Conservation (phyloP, 2,797 vertebrate genomes). For the Sus cebifrons region DNA sequence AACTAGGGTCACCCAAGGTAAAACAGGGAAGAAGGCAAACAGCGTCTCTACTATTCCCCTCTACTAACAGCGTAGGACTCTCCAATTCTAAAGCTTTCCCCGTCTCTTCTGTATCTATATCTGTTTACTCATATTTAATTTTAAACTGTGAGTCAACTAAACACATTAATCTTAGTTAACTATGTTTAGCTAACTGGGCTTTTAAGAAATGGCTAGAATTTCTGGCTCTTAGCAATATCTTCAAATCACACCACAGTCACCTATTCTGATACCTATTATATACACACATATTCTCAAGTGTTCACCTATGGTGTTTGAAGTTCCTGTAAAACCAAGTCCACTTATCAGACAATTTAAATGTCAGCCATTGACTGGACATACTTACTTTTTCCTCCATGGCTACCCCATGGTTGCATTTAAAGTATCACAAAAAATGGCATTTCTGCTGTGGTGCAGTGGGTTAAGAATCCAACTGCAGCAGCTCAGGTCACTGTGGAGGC, state of each 20-base stretch:
- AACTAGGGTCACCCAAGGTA: slow-evolving; percentile 29
- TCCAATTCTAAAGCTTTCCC: slow-evolving; percentile 11
- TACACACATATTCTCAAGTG: slow-evolving; percentile 12
- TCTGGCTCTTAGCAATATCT: slow-evolving; percentile 7
- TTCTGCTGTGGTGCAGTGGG: too few relatives aligned
- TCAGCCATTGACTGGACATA: neutral
- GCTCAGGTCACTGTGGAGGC: too few relatives aligned
- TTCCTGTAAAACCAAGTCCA: slow-evolving; percentile 23
- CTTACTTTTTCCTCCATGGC: slow-evolving; percentile 19
- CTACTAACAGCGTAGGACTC: neutral
- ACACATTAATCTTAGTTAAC: slow-evolving; percentile 56
- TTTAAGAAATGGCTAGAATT: slow-evolving; percentile 53
- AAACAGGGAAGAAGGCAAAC: slow-evolving; percentile 10
- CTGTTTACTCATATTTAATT: slow-evolving; percentile 45
- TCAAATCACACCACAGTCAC: slow-evolving; percentile 43
- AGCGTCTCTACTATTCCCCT: neutral
- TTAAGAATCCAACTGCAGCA: too few relatives aligned
- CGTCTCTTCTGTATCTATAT: neutral
- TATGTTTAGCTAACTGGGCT: neutral
- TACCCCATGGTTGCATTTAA: neutral
- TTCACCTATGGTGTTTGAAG: neutral
- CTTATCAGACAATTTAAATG: slow-evolving; percentile 11
- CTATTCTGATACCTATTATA: slow-evolving; percentile 2
- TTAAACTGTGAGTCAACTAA: slow-evolving; percentile 48
- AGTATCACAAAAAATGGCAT: neutral